Base-by-base conservation (phyloP, 2,797 vertebrate genomes). In the Urocyon cinereoargenteus region DNA sequence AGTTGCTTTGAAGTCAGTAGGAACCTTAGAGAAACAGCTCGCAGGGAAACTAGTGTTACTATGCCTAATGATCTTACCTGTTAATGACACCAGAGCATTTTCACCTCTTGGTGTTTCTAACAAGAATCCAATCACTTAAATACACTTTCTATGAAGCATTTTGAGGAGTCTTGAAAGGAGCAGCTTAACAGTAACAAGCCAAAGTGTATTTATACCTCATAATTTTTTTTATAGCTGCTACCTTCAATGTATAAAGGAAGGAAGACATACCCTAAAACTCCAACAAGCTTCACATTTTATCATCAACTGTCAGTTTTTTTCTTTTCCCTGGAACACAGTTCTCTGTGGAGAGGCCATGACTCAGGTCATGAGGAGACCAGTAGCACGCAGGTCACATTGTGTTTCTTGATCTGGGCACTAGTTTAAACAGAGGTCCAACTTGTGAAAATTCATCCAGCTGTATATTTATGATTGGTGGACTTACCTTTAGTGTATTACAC, bases 131-230 rank as follows among this genome's bases (percentile, higher is more conserved):
- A 57, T 86, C 59, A 51, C 82, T 61, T 92, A 51, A 91, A 61
- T 31, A 21, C 57, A 91, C 90, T 97, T 92, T 96, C 75, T 72
- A 94, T 82, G 79, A 96, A 77, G 62, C 68, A 96, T 95, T 92
- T 86, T 94, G 94, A 95, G 57, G 59, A 89, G 87, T 57, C 40
- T 83, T 51, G n/a, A 49, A 62, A 83, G 64, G 61, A 95, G 6
- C 21, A 89, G 73, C 62, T 91, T 62, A 96, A 79, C 81, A 75
- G 14, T 40, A 92, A 91, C 7, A 83, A 83, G 81, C 55, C 57
- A 92, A 81, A 93, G 81, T 13, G 5, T 72, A 90, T 79, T 68
- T 77, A 79, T 22, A 61, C 31, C 19, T 55, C 34, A 45, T 13
- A 57, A n/a, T 16, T 88, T 86, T 88, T 86, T 91, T 90, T 64